Conservation (phyloP, 2,113 vertebrate genomes). For the Microcebus jonahi region DNA sequence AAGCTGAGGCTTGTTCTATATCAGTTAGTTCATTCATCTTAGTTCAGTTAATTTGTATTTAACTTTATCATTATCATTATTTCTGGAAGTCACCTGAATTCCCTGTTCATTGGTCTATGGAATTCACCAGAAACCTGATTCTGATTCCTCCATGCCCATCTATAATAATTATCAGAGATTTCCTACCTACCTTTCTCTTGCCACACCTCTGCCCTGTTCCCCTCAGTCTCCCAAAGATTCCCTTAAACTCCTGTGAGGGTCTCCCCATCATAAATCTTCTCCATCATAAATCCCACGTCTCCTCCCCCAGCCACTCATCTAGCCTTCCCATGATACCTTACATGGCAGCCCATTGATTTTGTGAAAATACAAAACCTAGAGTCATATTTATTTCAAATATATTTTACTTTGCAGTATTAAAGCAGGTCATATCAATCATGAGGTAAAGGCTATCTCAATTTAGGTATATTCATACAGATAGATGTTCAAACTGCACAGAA, state of each 20-base stretch:
- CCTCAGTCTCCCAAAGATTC: background rate
- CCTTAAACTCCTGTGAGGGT: background rate
- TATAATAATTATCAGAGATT: background rate
- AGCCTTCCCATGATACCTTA: background rate
- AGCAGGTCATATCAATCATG: background rate
- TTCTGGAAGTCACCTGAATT: slow-evolving; percentile 17
- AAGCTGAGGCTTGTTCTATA: background rate
- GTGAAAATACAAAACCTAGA: slow-evolving; percentile 10
- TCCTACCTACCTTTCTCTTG: background rate
- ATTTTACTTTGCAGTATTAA: slow-evolving; percentile 40
- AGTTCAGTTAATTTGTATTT: background rate
- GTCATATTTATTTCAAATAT: slow-evolving; percentile 2
- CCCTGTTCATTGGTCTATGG: background rate
- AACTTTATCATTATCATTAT: slow-evolving; percentile 5
- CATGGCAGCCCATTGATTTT: background rate
- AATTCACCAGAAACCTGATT: slow-evolving; percentile 20
- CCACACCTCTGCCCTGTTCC: background rate
- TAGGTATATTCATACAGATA: slow-evolving; percentile 7
- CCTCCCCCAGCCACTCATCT: background rate
- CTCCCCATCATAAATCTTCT: background rate
- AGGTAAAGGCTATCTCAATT: background rate
- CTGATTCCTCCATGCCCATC: background rate
- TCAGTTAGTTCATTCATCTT: background rate
- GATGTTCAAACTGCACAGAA: background rate
- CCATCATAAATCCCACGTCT: background rate